Evolutionary conservation across 2,113 vertebrate species (phyloP), one percentile per base, ranked within the genome.

Genomic region (Polypterus bichir): DNA sequence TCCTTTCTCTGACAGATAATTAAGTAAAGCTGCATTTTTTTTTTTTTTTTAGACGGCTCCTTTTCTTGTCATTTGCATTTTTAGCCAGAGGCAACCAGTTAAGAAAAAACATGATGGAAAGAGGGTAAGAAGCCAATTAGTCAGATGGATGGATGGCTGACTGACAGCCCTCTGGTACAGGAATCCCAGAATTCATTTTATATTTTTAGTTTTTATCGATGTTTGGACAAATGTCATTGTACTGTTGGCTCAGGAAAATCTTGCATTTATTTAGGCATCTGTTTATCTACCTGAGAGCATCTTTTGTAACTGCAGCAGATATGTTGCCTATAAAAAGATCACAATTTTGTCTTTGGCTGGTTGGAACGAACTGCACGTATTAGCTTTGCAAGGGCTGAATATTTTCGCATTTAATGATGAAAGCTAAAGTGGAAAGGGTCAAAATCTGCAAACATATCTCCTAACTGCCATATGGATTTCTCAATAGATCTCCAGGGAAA

Each of bases 91-190:
- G 95, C 94, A 78, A 94, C 89, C 91, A 90, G 94, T 94, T 95
- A 97, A 94, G 92, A 97, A 94, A 91, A 92, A 89, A 93, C 91
- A 91, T 92, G 93, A 92, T 90, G 91, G 93, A 92, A 92, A 92
- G 89, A 91, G 91, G 92, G 93, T 95, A 97, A 97, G 94, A 92
- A 98, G 93, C 93, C 95, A 98, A 98, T 98, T 98, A 98, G 82
- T 82, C 85, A 87, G 93, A 92, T 94, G 93, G 95, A 97, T 97
- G 93, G 93, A 92, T 94, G 91, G 88, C 88, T 98, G 95, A 98
- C 88, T 98, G 95, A 97, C 95, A 97, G 91, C 89, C 82, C 88
- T 94, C 92, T 92, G 88, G 90, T 94, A 88, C 83, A 83, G 83
- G 82, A 83, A 83, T 86, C 91, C 89, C 86, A 81, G 83, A 91